Conservation (phyloP, 1,140 invertebrate genomes). For the Papilio xuthus region DNA sequence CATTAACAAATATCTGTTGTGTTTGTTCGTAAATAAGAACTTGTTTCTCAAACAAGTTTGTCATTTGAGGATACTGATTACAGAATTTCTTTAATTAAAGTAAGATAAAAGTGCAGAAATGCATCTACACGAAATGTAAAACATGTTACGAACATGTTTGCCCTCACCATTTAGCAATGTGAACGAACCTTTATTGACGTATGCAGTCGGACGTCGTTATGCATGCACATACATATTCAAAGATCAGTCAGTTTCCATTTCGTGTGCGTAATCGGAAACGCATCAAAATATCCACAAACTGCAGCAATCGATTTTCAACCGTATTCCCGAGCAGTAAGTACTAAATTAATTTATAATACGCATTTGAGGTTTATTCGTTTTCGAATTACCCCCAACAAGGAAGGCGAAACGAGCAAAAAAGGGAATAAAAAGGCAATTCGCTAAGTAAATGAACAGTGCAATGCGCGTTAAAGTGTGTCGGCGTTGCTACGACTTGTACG, state of each 20-base stretch:
- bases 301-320: slow-evolving; percentile 57
- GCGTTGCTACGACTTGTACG: slow-evolving; percentile 52
- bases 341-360: slow-evolving; percentile 25
- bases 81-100: neutral
- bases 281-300: slow-evolving; percentile 50
- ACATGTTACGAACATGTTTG: neutral
- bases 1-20: neutral
- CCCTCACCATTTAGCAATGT: slow-evolving; percentile 35
- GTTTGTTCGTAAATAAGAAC: neutral
- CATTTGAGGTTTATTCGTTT: slow-evolving; percentile 65
- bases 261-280: slow-evolving; percentile 76
- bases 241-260: slow-evolving; percentile 76
- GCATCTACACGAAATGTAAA: neutral
- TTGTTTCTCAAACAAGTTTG: neutral
- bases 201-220: slow-evolving; percentile 56
- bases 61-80: neutral
- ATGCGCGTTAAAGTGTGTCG: slow-evolving; percentile 69
- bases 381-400: slow-evolving; percentile 70
- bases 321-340: slow-evolving; percentile 44
- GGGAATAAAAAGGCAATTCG: slow-evolving; percentile 55
- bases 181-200: slow-evolving; percentile 52
- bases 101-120: neutral
- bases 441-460: slow-evolving; percentile 53
- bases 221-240: slow-evolving; percentile 78
- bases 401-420: slow-evolving; percentile 64